Base-by-base conservation (phyloP, 1,140 invertebrate species). In the Orius insidiosus region DNA sequence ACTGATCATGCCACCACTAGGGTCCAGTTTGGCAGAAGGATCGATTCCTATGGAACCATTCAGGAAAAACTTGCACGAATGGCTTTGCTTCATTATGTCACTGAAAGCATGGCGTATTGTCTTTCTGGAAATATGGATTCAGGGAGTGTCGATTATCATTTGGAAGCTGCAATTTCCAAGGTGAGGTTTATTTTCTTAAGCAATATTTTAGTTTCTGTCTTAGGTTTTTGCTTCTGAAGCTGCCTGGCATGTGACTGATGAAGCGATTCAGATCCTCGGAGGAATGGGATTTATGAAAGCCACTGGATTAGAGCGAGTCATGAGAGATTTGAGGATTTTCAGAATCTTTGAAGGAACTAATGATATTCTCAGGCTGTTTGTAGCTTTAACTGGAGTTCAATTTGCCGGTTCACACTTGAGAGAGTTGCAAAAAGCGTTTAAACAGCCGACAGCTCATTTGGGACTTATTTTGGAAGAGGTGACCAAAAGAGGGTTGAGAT, bases 261-360 rank as follows among this genome's bases (percentile, higher is more conserved):
- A 98, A 68, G 80, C 93, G 5, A 97, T 99, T 58, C 96, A 99
- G 66, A 78, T 92, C 53, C 66, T 92, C 37, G 88, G 86, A 45
- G 88, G 87, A 45, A 86, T 87, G 79, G 95, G 95, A 32, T 99
- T 80, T 68, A 99, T 99, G 95, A 85, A 80, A 66, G 81, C 80
- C 11, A 71, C 82, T 36, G 88, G 88, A 1, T 62, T 98, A 3
- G 95, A 98, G 68, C 74, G 83, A 58, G 76, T 98, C 7, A 64
- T 98, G 66, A 71, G 95, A 54, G 94, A 98, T 68, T 60, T 98
- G 33, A 72, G 95, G 54, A 96, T 99, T 55, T 99, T 98, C 72
- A 70, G 94, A 58, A 99, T 99, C 56, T 99, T 98, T 64, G 96
- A 99, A 68, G 96, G 96, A 57, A 92, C 92, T 19, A 99, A 98